Conservation (phyloP, 1,140 invertebrate genomes). For the Callitettix versicolor region DNA sequence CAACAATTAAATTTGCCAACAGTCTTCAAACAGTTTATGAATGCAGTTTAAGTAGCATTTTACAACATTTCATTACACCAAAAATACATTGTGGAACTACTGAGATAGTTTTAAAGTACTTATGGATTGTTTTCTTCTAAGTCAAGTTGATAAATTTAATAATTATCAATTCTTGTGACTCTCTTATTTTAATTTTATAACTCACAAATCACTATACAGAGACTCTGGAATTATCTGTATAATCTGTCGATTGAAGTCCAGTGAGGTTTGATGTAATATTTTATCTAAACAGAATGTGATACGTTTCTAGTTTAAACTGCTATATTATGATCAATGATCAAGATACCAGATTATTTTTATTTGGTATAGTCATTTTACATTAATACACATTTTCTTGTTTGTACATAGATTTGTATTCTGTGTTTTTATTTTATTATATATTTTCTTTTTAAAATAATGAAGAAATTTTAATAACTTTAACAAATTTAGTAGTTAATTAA, state of each 20-base stretch:
- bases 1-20: too few species aligned
- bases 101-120: too few species aligned
- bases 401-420: conserved; percentile 15
- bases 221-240: background rate
- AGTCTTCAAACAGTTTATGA: too few species aligned
- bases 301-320: conserved; percentile 22
- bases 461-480: conserved; percentile 19
- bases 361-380: conserved; percentile 18
- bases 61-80: too few species aligned
- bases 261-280: conserved; percentile 23
- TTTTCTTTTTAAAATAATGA: conserved; percentile 16
- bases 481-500: conserved; percentile 18
- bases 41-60: too few species aligned
- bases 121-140: too few species aligned
- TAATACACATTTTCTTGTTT: conserved; percentile 20
- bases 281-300: conserved; percentile 26
- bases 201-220: too few species aligned
- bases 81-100: too few species aligned
- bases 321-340: conserved; percentile 9
- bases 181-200: too few species aligned
- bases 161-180: too few species aligned
- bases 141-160: too few species aligned
- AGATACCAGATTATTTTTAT: conserved; percentile 21
- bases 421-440: conserved; percentile 1
- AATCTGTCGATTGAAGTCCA: background rate